A percentile compares a stretch with the other conserved stretches of the same genome.
Conservation (phyloP, 2,888 invertebrate genomes). For the Drosophila eohydei region DNA sequence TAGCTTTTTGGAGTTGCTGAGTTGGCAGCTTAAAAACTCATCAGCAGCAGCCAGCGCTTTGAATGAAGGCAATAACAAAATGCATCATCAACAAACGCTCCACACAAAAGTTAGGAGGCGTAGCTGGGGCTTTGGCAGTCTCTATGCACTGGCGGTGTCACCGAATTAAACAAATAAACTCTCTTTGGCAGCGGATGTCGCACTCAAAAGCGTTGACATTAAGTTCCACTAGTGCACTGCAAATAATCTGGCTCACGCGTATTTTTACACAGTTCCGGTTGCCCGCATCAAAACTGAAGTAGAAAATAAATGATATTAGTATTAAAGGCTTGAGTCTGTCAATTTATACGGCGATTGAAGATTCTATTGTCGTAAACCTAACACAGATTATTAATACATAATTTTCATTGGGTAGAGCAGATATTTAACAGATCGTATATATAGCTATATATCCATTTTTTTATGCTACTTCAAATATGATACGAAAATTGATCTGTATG, state of each 20-base stretch:
- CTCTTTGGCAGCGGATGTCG: constrained; percentile 45
- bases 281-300: neutral
- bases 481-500: neutral
- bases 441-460: too few relatives aligned
- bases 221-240: constrained; percentile 47
- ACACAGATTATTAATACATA: too few relatives aligned
- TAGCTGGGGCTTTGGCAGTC: neutral
- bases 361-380: too few relatives aligned
- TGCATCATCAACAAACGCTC: constrained; percentile 27
- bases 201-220: constrained; percentile 54
- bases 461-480: too few relatives aligned
- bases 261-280: constrained; percentile 1
- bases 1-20: constrained; percentile 23
- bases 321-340: neutral
- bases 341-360: neutral
- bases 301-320: neutral
- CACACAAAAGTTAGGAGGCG: constrained; percentile 7
- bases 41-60: constrained; percentile 27
- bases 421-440: too few relatives aligned
- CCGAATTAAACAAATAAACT: constrained; percentile 52
- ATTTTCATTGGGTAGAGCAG: too few relatives aligned
- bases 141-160: constrained; percentile 17
- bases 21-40: constrained; percentile 39
- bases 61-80: constrained; percentile 55
- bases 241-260: constrained; percentile 43